phyloP scores from a whole-genome alignment of 2,113 vertebrate genomes.

The Vombatus ursinus region DNA sequence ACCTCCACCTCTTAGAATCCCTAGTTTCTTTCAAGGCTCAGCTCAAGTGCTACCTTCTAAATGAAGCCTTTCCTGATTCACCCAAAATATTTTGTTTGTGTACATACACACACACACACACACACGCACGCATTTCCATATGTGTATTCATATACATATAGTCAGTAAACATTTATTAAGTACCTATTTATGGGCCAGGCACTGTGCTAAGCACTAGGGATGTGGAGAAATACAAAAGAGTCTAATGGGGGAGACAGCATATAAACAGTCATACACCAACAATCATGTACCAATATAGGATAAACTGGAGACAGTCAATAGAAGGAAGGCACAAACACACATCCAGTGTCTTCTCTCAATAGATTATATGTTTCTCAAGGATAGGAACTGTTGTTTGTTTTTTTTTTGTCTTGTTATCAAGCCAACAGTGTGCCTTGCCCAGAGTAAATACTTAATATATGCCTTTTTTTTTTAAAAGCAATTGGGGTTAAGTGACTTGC shows the following conservation, averaged over 20 bases:
- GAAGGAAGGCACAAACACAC: not conserved
- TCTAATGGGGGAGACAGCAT: not conserved
- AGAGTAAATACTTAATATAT: not conserved
- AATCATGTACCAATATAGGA: not conserved
- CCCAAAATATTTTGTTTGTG: not conserved
- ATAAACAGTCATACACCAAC: not conserved
- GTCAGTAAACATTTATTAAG: not conserved
- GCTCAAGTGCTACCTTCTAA: not conserved
- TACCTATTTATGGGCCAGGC: not conserved
- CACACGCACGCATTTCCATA: not conserved
- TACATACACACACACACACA: too few relatives aligned
- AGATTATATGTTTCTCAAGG: not conserved
- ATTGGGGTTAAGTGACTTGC: too few relatives aligned
- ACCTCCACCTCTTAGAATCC: not conserved
- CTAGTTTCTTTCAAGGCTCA: not conserved
- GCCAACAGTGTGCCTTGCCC: not conserved
- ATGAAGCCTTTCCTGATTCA: not conserved
- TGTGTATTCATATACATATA: not conserved
- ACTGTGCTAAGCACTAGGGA: not conserved
- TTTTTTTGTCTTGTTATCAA: not conserved
- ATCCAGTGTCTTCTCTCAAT: not conserved
- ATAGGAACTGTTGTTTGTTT: not conserved
- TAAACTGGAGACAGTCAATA: not conserved
- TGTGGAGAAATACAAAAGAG: not conserved
- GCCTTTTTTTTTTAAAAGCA: too few relatives aligned